phyloP scores from a whole-genome alignment of 2,888 invertebrate species.

The Eupithecia exiguata region DNA sequence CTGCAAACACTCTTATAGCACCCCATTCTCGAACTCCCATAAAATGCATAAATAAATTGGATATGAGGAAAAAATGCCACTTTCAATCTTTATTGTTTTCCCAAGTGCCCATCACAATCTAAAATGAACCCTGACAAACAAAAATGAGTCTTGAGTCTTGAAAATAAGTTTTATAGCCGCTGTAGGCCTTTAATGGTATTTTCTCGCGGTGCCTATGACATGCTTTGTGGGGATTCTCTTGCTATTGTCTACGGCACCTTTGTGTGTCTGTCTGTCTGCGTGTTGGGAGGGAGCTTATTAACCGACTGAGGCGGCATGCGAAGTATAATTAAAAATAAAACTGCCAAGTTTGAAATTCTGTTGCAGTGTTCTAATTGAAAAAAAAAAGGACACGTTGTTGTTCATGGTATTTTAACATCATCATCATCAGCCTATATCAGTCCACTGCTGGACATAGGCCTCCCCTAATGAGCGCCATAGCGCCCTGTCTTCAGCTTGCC shows the following conservation, averaged over 20 bases:
- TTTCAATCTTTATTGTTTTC: constrained; percentile 59
- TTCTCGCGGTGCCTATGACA: constrained; percentile 59
- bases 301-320: constrained; percentile 50
- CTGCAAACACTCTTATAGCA: constrained; percentile 9
- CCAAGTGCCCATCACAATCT: constrained; percentile 29
- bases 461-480: too few relatives aligned
- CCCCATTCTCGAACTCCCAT: constrained; percentile 53
- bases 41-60: constrained; percentile 60
- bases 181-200: constrained; percentile 29
- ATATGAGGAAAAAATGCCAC: constrained; percentile 53
- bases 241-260: constrained; percentile 60
- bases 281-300: constrained; percentile 56
- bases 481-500: too few relatives aligned
- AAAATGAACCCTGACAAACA: constrained; percentile 24
- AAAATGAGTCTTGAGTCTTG: constrained; percentile 39
- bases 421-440: too few relatives aligned
- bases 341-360: constrained; percentile 20
- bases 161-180: constrained; percentile 38
- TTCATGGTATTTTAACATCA: too few relatives aligned
- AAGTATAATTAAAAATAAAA: constrained; percentile 62
- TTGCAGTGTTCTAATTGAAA: not conserved
- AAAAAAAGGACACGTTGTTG: not conserved
- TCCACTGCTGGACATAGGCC: too few relatives aligned
- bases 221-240: constrained; percentile 58
- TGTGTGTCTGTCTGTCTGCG: constrained; percentile 59